Evolutionary conservation across 1,140 invertebrate genomes (phyloP).

Genomic region (Heliconius melpomene): DNA sequence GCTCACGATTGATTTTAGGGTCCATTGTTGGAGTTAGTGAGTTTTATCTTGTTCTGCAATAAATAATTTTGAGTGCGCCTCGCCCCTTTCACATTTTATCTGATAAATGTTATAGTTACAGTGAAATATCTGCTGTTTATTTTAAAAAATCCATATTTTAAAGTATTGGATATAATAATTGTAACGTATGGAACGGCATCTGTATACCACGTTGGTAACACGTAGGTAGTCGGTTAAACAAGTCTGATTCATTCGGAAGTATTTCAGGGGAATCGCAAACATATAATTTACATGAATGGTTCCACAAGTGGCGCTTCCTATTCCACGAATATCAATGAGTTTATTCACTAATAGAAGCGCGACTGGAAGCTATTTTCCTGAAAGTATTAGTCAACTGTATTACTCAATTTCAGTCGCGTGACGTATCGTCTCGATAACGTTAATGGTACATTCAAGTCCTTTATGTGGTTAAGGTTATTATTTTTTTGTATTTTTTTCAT

Average conservation of each 20-base stretch:
- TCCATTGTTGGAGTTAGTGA: slow-evolving; percentile 42
- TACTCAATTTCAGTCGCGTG: slow-evolving; percentile 41
- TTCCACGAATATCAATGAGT: slow-evolving; percentile 52
- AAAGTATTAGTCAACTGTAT: slow-evolving; percentile 46
- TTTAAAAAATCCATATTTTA: background rate
- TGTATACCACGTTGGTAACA: background rate
- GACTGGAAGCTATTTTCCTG: slow-evolving; percentile 41
- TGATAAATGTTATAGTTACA: background rate
- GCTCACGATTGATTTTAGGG: slow-evolving; percentile 55
- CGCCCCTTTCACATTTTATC: background rate
- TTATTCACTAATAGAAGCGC: slow-evolving; percentile 45
- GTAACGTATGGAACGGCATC: background rate
- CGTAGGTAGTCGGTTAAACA: background rate
- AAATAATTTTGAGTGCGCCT: background rate
- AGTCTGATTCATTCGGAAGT: slow-evolving; percentile 41
- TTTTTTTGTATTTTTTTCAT: background rate
- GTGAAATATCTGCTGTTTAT: background rate
- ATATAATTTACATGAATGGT: slow-evolving; percentile 31
- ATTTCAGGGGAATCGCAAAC: slow-evolving; percentile 36
- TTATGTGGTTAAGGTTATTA: too few relatives aligned
- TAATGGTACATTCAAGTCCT: background rate
- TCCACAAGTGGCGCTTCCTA: slow-evolving; percentile 42
- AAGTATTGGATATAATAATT: background rate
- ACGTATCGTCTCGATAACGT: slow-evolving; percentile 23
- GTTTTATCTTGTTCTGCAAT: slow-evolving; percentile 14